A percentile compares a stretch with the other conserved stretches of the same genome.
Evolutionary conservation across 2,888 invertebrate genomes (phyloP).

Genomic region (Lasioglossum zephyrum): DNA sequence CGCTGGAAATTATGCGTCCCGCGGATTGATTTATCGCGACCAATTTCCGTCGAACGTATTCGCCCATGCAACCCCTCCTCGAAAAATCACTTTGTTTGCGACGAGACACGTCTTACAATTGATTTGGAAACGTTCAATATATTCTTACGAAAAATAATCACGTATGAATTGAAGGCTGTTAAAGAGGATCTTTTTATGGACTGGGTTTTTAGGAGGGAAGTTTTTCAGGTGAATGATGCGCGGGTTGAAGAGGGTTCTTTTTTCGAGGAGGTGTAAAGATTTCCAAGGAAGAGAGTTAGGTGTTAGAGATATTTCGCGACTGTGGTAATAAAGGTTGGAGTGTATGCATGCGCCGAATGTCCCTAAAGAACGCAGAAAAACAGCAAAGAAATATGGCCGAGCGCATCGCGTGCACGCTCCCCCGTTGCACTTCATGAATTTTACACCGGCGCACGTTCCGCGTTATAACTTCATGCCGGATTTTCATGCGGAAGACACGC

Average conservation of each 20-base stretch:
- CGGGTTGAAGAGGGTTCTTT: not conserved
- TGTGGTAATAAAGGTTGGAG: slow-evolving; percentile 32
- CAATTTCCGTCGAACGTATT: slow-evolving; percentile 17
- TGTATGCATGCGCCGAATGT: slow-evolving; percentile 13
- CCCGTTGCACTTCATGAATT: slow-evolving; percentile 50
- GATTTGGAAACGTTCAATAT: not conserved
- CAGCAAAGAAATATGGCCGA: slow-evolving; percentile 41
- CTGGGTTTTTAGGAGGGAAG: not conserved
- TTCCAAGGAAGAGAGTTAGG: slow-evolving; percentile 1
- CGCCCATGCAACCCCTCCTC: not conserved
- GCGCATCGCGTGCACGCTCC: slow-evolving; percentile 30
- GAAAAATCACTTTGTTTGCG: not conserved
- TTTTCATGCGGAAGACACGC: slow-evolving; percentile 39
- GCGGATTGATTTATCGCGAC: slow-evolving; percentile 42
- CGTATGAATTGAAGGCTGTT: not conserved
- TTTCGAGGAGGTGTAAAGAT: not conserved
- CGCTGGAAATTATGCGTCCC: slow-evolving; percentile 32
- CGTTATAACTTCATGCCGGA: slow-evolving; percentile 40
- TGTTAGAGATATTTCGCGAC: slow-evolving; percentile 2
- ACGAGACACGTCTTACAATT: not conserved
- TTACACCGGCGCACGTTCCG: slow-evolving; percentile 35
- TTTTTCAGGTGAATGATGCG: not conserved
- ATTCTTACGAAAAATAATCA: not conserved
- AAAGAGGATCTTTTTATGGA: not conserved
- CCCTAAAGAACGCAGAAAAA: slow-evolving; percentile 36